phyloP scores from a whole-genome alignment of 1,140 invertebrate genomes.

The Trinorchestia longiramus region DNA sequence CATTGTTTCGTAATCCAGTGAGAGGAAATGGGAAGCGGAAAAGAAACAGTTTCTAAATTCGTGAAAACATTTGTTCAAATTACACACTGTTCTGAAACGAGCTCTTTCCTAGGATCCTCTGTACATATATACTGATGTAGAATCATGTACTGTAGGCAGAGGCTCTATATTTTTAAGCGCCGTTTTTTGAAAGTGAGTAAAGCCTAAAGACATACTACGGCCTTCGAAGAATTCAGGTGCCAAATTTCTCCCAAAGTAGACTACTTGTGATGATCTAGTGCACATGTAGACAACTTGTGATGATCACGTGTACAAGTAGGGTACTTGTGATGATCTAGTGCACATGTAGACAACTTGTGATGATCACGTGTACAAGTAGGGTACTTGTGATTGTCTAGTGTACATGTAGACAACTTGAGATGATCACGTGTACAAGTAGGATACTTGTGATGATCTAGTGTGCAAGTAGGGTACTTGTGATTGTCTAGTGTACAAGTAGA shows the following conservation, averaged over 20 bases:
- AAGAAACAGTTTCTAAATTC: too few species aligned
- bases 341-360: too few species aligned
- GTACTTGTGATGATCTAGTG: not conserved
- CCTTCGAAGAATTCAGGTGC: not conserved
- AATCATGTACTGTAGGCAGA: not conserved
- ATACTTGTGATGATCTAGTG: not conserved
- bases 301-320: too few species aligned
- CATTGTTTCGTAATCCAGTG: too few species aligned
- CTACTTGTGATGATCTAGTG: not conserved
- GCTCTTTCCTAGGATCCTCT: not conserved
- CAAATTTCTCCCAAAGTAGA: not conserved
- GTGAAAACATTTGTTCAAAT: not conserved
- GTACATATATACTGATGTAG: not conserved
- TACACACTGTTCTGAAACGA: not conserved
- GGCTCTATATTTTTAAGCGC: not conserved
- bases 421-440: too few species aligned
- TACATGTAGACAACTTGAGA: too few species aligned
- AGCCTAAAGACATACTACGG: not conserved
- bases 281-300: too few species aligned
- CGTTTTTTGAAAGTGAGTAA: not conserved
- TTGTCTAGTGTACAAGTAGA: too few species aligned
- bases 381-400: not conserved
- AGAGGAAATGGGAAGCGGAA: too few species aligned
- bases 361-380: too few species aligned
- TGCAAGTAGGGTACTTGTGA: too few species aligned